phyloP scores from a whole-genome alignment of 2,888 invertebrate species.

The Reticulitermes lucifugus region DNA sequence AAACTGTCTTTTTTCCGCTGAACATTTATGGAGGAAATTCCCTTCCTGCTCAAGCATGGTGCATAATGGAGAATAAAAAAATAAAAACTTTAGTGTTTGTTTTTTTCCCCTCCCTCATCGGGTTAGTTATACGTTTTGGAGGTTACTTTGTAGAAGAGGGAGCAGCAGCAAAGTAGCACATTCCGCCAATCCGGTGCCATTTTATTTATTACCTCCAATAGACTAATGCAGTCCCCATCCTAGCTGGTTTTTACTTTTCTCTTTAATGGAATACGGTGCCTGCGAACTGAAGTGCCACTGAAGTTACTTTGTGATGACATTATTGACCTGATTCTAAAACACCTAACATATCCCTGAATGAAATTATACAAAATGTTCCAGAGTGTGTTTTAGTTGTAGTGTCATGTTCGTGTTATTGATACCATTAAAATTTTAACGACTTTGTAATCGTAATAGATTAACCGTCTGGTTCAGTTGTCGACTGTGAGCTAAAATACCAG shows the following conservation, averaged over 20 bases:
- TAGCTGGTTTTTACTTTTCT: background rate
- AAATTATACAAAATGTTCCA: too few species aligned
- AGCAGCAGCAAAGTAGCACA: background rate
- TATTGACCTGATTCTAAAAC: background rate
- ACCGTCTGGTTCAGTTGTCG: too few species aligned
- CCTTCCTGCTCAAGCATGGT: background rate
- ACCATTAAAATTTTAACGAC: too few species aligned
- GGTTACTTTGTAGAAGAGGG: conserved; percentile 7
- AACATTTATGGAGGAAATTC: conserved; percentile 13
- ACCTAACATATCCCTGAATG: too few species aligned
- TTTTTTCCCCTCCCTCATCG: background rate
- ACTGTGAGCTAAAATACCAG: too few species aligned
- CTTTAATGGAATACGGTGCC: background rate
- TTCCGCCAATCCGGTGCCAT: background rate
- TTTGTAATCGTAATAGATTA: too few species aligned
- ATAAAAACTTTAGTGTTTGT: background rate
- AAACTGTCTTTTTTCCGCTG: background rate
- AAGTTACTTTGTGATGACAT: background rate
- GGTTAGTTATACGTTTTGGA: conserved; percentile 9
- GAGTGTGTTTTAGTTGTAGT: too few species aligned
- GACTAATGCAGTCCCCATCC: background rate
- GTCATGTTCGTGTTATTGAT: too few species aligned
- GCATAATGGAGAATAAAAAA: conserved; percentile 7
- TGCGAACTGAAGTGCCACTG: background rate
- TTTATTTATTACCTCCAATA: conserved; percentile 18